Evolutionary conservation across 2,113 vertebrate genomes (phyloP).

Genomic region (Lucifuga dentata): DNA sequence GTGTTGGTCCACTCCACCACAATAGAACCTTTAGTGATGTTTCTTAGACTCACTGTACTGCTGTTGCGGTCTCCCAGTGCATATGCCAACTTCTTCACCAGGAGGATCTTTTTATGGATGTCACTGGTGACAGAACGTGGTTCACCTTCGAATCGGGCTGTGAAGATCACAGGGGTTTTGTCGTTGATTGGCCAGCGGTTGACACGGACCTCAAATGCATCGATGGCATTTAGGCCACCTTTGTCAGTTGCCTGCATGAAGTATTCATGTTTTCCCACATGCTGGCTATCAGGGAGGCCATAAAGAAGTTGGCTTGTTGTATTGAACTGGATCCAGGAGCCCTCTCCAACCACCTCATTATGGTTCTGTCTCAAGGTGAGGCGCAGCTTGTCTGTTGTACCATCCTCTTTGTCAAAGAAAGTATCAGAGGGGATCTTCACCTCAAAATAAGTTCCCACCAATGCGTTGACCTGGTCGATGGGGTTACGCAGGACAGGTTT

Average conservation of each 20-base stretch:
- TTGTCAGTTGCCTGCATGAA: constrained; percentile 97
- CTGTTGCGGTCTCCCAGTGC: constrained; percentile 94
- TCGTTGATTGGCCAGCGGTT: constrained; percentile 87
- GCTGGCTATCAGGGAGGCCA: constrained; percentile 88
- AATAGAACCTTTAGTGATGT: constrained; percentile 91
- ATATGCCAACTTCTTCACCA: constrained; percentile 93
- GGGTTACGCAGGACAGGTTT: constrained; percentile 90
- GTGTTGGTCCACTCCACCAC: constrained; percentile 97
- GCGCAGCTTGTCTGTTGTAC: constrained; percentile 94
- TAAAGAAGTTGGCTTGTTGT: constrained; percentile 97
- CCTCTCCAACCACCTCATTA: constrained; percentile 88
- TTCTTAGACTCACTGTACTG: constrained; percentile 91
- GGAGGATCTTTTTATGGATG: constrained; percentile 92
- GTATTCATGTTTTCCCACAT: constrained; percentile 93
- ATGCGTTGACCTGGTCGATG: constrained; percentile 91
- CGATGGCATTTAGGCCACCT: constrained; percentile 89
- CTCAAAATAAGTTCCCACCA: constrained; percentile 97
- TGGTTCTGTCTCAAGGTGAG: constrained; percentile 90
- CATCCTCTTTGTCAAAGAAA: constrained; percentile 95
- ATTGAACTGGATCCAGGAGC: constrained; percentile 97
- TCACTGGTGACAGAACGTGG: constrained; percentile 84
- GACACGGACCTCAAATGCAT: constrained; percentile 96
- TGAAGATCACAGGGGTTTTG: constrained; percentile 89
- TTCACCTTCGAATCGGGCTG: constrained; percentile 88
- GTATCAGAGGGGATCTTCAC: constrained; percentile 96